Evolutionary conservation across 1,140 invertebrate species (phyloP), one percentile per base, ranked within the genome.

Genomic region (Arion vulgaris): DNA sequence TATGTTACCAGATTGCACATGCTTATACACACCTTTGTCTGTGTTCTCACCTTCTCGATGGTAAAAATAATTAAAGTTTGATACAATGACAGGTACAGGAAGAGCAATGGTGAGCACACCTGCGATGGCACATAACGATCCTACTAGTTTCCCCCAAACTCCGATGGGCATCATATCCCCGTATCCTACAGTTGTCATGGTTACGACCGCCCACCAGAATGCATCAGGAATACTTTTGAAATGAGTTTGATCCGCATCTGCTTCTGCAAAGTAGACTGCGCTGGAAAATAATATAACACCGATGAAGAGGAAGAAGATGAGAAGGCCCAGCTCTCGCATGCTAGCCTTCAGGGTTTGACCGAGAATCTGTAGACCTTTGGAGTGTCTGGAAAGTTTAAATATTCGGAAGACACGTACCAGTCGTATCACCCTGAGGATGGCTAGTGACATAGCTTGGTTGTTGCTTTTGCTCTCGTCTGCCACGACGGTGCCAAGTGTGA

Each of bases 41-140:
- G 89, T 89, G 85, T 98, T 97, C 93, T 99, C 98, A 89, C 97
- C 98, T 94, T 99, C 98, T 92, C 98, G 96, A 93, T 99, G 98
- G 95, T 99, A 99, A 95, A 99, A 99, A 94, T 99, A 99, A 94
- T 99, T 99, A 95, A 99, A 99, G 94, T 99, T 99, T 93, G 98
- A 98, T 87, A 99, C 98, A 93, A 99, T 99, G 93, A 99, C 98
- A 91, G 98, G 98, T 89, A 99, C 98, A 85, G 98, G 98, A 89
- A 99, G 94, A 72, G 93, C 93, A 81, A 94, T 93, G 13, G 93
- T 93, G 49, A 94, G 87, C 74, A 99, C 98, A 94, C 98, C 98
- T 92, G 98, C 98, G 93, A 99, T 99, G 91, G 98, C 98, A 94
- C 98, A 99, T 87, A 99, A 94, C 85, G 98, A 99, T 85, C 98